Base-by-base conservation (phyloP, 2,888 invertebrate genomes). In the Oxyscelio sp. region DNA sequence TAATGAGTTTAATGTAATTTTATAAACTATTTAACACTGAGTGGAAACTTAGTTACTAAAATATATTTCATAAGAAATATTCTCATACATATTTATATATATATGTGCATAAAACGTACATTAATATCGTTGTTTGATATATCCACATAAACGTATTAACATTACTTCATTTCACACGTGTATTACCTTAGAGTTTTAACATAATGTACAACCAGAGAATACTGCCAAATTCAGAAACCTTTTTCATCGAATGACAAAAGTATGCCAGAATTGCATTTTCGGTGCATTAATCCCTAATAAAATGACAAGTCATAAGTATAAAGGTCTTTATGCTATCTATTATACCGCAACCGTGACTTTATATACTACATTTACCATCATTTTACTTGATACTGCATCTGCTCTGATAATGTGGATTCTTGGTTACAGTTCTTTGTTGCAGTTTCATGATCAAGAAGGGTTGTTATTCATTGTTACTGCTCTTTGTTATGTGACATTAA, bases 381-480 rank as follows among this genome's bases (percentile, higher is more conserved):
- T 40, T 40, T 40, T 5, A 40, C 40, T 40, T 40, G 13, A 40
- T 40, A n/a, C 40, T 40, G n/a, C 40, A 40, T 40, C 40, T 40
- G 40, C 40, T 40, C 40, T 40, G 40, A 1, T 40, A 40, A 3
- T n/a, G n/a, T 5, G n/a, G 5, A 40, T 40, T 40, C n/a, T 40
- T 40, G n/a, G 40, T 40, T n/a, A 40, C n/a, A 40, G 40, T 40
- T n/a, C 40, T 40, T 40, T n/a, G 40, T 40, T n/a, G n/a, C 40
- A n/a, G n/a, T n/a, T 40, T n/a, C n/a, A n/a, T 40, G n/a, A 40
- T n/a, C 13, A 40, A 40, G n/a, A 40, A 40, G 40, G 40, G n/a
- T n/a, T n/a, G n/a, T n/a, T n/a, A n/a, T n/a, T n/a, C n/a, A n/a
- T n/a, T n/a, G 40, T 40, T n/a, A n/a, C 5, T n/a, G 0, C n/a